Evolutionary conservation across 1,140 invertebrate species (phyloP), one percentile per base, ranked within the genome.

Genomic region (Drusus annulatus): DNA sequence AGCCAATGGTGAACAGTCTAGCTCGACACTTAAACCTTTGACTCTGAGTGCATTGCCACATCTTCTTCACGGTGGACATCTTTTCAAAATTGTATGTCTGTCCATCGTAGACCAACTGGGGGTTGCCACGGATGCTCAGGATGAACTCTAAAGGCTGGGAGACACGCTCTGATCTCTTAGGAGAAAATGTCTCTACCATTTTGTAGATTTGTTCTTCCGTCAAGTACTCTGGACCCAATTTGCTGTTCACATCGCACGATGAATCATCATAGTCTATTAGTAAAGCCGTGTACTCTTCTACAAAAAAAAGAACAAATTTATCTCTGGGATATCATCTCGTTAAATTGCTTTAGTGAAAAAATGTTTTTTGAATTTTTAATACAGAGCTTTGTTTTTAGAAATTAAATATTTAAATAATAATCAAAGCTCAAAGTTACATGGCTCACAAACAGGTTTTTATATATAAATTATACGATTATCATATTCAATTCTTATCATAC

Each of bases 1-100:
- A 80, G 51, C 78, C 80, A 5, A 82, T 52, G 13, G 83, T 84
- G 13, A 78, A 73, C 2, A 84, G 3, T n/a, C 83, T 16, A 13
- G 80, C 83, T 23, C 80, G 56, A 28, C 83, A 84, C 65, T 78
- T 80, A 36, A 45, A 71, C 50, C 62, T 80, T 31, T 84, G 78
- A n/a, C 31, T 69, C 56, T 84, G 73, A 0, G 78, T 79, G 36
- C 83, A 84, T 52, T 80, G 80, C 83, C 83, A 84, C 7, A 77
- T 28, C 36, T 82, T 81, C 56, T 82, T 84, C 6, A 51, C 45
- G 50, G 56, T 80, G 13, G 58, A 63, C 19, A 80, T 75, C 71
- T 80, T 84, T 75, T 84, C 83, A 58, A 82, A 79, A 62, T 84
- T 84, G 50, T 82, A 84, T 13, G 71, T 80, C n/a, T 84, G 69